Base-by-base conservation (phyloP, 2,113 vertebrate genomes). In the Toxotes chatareus region DNA sequence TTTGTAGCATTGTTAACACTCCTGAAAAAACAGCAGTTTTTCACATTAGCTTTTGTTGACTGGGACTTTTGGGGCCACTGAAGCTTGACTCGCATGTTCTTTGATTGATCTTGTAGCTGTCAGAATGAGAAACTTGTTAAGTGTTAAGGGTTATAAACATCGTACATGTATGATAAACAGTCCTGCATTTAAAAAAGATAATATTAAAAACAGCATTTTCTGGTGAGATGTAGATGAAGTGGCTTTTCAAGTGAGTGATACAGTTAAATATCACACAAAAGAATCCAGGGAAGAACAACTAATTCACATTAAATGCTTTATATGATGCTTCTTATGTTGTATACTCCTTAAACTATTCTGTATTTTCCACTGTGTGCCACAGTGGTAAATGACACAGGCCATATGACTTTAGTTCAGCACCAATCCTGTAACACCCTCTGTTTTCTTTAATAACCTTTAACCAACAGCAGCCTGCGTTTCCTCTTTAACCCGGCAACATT, bases 361-460 rank as follows among this genome's bases (percentile, higher is more conserved):
- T 34, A 7, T 67, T 49, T 49, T 27, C 19, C 4, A 8, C 51
- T 40, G 4, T 16, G 9, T 13, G 5, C 10, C 7, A 17, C 10
- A 19, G 14, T 59, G n/a, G 44, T 34, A 34, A 73, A 4, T 59
- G 14, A 42, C 38, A 71, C 9, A 21, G n/a, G 6, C 31, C 34
- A 56, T 19, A 16, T 49, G 55, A 59, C 27, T 47, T 47, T 12
- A 56, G 21, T 44, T 12, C 2, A 51, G 49, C 34, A 13, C 40
- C 36, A 55, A 4, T 70, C 36, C 21, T 31, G 3, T 53, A 40
- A 31, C 14, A 55, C 19, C 16, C 4, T 23, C 19, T 14, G 19
- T 23, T 47, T 40, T 53, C 36, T 6, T 51, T 62, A 73, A 73
- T 62, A 73, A 51, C 44, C 72, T n/a, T 23, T 14, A 23, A 47